Percentiles rank a stretch among this genome's conserved stretches.
These are phyloP conservation scores for Portevinia maculata DNA, from an alignment of 2,888 invertebrate genomes.

Conservation along the genomic window DNA sequence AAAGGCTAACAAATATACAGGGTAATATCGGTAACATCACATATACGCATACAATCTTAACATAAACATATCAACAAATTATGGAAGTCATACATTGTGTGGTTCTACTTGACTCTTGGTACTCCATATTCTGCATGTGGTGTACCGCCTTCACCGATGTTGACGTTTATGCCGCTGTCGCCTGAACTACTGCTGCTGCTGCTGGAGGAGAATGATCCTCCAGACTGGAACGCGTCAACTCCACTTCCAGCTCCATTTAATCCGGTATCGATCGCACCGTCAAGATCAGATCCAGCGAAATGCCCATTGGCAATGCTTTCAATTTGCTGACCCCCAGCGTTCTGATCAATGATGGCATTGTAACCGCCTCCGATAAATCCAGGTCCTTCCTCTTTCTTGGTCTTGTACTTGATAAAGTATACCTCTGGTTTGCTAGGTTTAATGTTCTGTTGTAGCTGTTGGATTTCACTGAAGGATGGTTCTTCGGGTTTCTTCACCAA, in stretches of 20 bases:
- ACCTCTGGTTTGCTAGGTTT: constrained; percentile 88
- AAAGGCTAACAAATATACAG: constrained; percentile 53
- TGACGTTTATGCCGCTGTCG: constrained; percentile 28
- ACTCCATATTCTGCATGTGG: constrained; percentile 76
- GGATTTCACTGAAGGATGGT: constrained; percentile 85
- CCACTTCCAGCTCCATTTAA: constrained; percentile 65
- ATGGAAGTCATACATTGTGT: background rate
- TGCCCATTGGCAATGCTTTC: constrained; percentile 42
- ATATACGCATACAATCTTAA: constrained; percentile 59
- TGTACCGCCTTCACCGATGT: constrained; percentile 44
- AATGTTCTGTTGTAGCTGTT: constrained; percentile 84
- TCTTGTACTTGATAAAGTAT: constrained; percentile 89
- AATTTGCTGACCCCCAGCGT: constrained; percentile 33
- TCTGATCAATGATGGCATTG: constrained; percentile 44
- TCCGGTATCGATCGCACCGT: constrained; percentile 69
- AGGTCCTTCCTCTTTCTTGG: constrained; percentile 82
- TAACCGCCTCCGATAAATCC: constrained; percentile 57
- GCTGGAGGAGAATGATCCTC: constrained; percentile 25
- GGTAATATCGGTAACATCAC: constrained; percentile 63
- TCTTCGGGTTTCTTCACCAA: constrained; percentile 88
- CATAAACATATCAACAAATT: constrained; percentile 38
- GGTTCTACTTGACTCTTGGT: constrained; percentile 73
- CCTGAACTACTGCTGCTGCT: constrained; percentile 14
- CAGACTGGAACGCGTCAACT: constrained; percentile 41
- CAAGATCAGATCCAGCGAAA: constrained; percentile 65